Base-by-base conservation (phyloP, 64 coral and sea anemone genomes). In the Stichodactyla helianthus region DNA sequence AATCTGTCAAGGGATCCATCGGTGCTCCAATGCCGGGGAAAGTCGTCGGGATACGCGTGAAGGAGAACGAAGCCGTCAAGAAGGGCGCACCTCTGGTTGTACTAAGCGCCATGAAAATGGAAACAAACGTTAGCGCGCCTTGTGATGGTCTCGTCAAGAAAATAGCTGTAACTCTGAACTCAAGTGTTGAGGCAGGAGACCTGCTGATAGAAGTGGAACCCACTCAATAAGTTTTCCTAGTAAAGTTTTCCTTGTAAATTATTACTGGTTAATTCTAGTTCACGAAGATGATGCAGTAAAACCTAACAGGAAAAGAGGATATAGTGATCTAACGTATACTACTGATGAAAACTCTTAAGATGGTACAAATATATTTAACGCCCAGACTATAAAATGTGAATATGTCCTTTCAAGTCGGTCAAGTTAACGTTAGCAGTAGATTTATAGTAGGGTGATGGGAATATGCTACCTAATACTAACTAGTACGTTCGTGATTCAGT, bases 51-150 rank as follows among this genome's bases (percentile, higher is more conserved):
- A 61, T 99, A 17, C 90, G 97, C 0, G 97, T 95, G 5, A 99
- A 99, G 28, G 97, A 99, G 86, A 92, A 92, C 6, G 93, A 99
- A 51, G 86, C 92, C 17, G 97, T 99, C 17, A 87, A 93, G 88
- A 95, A 99, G 63, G 97, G 97, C 31, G 51, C 68, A 18, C 97
- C 97, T 6, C 77, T 99, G 58, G 91, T 99, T 13, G 96, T 98
- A 16, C 90, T 98, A 1, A 98, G 96, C 81, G 96, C 96, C 82
- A 98, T 98, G 96, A 98, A 98, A 62, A 98, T 98, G 96, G 96
- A 98, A 74, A 98, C 96, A 20, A 98, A 98, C 51, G 96, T 98
- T 54, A 90, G 83, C 10, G 86, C 96, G 14, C 96, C 96, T 0
- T 80, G 87, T 26, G 88, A 92, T 53, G 96, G 96, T 5, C 87